Evolutionary conservation across 2,888 invertebrate species (phyloP).

Genomic region (Mycogona germanica): DNA sequence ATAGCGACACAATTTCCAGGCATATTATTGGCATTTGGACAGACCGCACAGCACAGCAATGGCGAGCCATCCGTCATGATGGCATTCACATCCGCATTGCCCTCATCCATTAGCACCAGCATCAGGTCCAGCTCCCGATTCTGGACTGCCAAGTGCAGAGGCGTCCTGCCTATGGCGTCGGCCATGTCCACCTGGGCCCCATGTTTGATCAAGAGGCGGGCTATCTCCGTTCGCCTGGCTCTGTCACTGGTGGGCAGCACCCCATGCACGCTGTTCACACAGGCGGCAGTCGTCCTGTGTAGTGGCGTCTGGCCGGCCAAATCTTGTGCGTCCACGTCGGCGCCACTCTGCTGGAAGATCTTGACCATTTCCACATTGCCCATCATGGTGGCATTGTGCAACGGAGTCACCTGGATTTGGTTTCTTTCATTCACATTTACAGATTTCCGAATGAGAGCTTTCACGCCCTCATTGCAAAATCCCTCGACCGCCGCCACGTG

Average conservation of each 20-base stretch:
- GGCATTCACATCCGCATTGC: neutral
- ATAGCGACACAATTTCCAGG: too few species aligned
- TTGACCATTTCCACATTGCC: slow-evolving; percentile 4
- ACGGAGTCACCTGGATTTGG: neutral
- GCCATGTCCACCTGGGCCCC: slow-evolving; percentile 44
- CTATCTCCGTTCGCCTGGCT: too few species aligned
- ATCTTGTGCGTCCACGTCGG: neutral
- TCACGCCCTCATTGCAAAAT: neutral
- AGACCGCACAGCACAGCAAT: too few species aligned
- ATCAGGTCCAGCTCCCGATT: neutral
- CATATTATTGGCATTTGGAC: too few species aligned
- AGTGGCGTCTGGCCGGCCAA: neutral
- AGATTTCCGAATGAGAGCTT: neutral
- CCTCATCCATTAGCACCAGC: neutral
- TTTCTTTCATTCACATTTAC: neutral
- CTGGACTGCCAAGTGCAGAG: neutral
- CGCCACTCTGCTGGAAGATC: neutral
- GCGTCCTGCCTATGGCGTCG: slow-evolving; percentile 40
- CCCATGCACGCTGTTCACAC: too few species aligned
- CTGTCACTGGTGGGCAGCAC: too few species aligned
- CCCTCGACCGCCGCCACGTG: slow-evolving; percentile 5
- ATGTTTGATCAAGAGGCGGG: neutral
- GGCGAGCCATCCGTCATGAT: too few species aligned
- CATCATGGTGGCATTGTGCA: neutral
- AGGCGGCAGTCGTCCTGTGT: slow-evolving; percentile 28